These are phyloP conservation scores for Danionella cerebrum DNA, from an alignment of 2,113 vertebrate species.

Conservation along the genomic window DNA sequence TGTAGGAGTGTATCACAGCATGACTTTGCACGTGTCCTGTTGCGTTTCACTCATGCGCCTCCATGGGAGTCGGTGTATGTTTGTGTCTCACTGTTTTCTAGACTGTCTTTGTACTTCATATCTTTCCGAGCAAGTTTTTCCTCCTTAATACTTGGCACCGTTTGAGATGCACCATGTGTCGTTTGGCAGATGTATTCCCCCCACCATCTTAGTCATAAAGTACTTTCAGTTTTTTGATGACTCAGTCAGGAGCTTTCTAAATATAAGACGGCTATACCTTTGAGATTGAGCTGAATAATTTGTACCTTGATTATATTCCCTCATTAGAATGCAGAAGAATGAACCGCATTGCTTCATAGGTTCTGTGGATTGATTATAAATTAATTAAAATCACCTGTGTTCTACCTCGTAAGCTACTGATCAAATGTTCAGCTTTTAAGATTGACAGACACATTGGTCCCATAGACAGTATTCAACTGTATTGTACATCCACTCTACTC, in stretches of 20 bases:
- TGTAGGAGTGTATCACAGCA: conserved; percentile 32
- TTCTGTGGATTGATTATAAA: too few species aligned
- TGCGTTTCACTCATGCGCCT: conserved; percentile 8
- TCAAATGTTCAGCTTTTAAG: too few species aligned
- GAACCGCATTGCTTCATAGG: too few species aligned
- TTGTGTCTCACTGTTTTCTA: conserved; percentile 1
- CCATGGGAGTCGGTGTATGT: conserved; percentile 13
- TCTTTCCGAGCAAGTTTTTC: not conserved
- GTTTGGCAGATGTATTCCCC: not conserved
- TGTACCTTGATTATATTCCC: too few species aligned
- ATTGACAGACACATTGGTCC: too few species aligned
- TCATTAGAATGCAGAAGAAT: too few species aligned
- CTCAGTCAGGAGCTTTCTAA: not conserved
- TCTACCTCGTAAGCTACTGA: too few species aligned
- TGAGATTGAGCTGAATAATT: not conserved
- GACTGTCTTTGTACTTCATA: not conserved
- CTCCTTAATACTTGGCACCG: not conserved
- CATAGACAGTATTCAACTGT: too few species aligned
- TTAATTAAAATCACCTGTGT: too few species aligned
- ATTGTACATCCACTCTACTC: too few species aligned
- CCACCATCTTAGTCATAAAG: not conserved
- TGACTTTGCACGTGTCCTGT: conserved; percentile 25
- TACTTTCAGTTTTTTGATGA: conserved; percentile 15
- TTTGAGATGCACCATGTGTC: conserved; percentile 1
- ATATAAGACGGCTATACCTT: not conserved